Evolutionary conservation across 2,113 vertebrate species (phyloP).

Genomic region (Sinocyclocheilus grahami): DNA sequence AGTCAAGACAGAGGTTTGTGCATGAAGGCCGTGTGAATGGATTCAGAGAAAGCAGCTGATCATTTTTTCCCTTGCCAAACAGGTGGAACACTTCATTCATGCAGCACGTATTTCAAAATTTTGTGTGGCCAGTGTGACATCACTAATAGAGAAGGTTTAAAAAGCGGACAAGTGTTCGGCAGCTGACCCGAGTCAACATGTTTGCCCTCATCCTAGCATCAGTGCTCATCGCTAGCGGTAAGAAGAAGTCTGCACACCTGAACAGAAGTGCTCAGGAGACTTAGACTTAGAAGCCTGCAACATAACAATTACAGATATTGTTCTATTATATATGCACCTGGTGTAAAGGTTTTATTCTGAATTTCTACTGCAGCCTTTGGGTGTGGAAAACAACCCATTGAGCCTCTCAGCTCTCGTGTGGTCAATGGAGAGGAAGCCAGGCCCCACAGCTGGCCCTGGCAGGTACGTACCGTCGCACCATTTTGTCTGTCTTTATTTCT

Average conservation of each 20-base stretch:
- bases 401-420: slow-evolving; percentile 77
- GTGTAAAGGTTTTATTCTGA: neutral
- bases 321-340: neutral
- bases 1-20: neutral
- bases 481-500: slow-evolving; percentile 61
- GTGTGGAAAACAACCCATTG: slow-evolving; percentile 80
- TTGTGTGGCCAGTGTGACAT: neutral
- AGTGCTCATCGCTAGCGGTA: slow-evolving; percentile 76
- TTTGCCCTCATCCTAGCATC: slow-evolving; percentile 76
- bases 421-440: slow-evolving; percentile 83
- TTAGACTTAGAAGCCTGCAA: neutral
- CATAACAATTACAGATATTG: neutral
- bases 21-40: slow-evolving; percentile 69
- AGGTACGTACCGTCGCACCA: slow-evolving; percentile 73
- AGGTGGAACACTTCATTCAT: neutral
- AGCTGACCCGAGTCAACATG: no score
- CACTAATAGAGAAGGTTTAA: slow-evolving; percentile 60
- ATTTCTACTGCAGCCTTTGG: slow-evolving; percentile 76
- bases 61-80: neutral
- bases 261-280: slow-evolving; percentile 19
- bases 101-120: neutral
- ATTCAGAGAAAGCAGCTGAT: slow-evolving; percentile 66
- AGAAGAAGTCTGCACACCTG: slow-evolving; percentile 64
- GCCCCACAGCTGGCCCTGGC: slow-evolving; percentile 94
- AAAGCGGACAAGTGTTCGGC: slow-evolving; percentile 65